Conservation (phyloP, 2,113 vertebrate species). For the Vombatus ursinus region DNA sequence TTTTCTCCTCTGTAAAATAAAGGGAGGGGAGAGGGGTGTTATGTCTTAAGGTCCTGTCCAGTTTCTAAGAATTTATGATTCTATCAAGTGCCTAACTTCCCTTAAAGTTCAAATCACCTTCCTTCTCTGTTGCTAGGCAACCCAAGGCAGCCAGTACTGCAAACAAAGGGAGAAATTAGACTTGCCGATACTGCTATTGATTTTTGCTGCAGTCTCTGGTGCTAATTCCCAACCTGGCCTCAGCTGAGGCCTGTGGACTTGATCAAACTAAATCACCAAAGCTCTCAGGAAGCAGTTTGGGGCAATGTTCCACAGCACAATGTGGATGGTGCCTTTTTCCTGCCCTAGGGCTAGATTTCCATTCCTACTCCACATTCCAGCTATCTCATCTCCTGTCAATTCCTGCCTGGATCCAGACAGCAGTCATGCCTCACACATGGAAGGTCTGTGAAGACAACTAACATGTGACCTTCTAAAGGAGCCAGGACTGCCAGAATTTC, state of each 20-base stretch:
- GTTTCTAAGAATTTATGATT: not conserved
- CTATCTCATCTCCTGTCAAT: not conserved
- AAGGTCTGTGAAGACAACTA: not conserved
- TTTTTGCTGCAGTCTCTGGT: constrained; percentile 55
- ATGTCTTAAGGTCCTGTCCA: not conserved
- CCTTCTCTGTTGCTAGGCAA: constrained; percentile 51
- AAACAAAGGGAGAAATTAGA: constrained; percentile 69
- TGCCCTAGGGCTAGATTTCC: not conserved
- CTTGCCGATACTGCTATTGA: constrained; percentile 36
- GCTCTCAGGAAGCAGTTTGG: constrained; percentile 66
- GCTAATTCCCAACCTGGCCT: constrained; percentile 44
- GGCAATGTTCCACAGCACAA: not conserved
- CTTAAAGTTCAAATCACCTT: constrained; percentile 52
- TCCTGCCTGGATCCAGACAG: not conserved
- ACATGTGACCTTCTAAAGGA: not conserved
- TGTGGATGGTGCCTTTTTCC: not conserved
- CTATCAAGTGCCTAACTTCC: constrained; percentile 58
- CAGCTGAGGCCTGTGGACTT: constrained; percentile 4
- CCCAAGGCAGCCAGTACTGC: constrained; percentile 56
- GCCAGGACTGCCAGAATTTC: not conserved
- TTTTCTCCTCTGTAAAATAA: not conserved
- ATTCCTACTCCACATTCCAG: not conserved
- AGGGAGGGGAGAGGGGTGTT: not conserved
- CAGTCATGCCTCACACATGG: not conserved
- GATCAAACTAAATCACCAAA: constrained; percentile 43